A percentile compares a stretch with the other conserved stretches of the same genome.
Conservation (phyloP, 2,888 invertebrate genomes). For the Agriopis leucophaearia region DNA sequence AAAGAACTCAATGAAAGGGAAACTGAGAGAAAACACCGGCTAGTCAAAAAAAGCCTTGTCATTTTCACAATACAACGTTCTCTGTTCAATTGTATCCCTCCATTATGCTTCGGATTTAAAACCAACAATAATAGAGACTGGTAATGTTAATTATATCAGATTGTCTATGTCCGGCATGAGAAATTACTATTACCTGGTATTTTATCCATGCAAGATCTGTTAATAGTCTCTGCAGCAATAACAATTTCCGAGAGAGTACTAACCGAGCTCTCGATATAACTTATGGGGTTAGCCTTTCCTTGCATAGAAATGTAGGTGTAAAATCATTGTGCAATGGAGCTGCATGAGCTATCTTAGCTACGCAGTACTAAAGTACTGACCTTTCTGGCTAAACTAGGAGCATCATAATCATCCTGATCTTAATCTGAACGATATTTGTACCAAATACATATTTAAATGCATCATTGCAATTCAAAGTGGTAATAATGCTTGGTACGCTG, state of each 20-base stretch:
- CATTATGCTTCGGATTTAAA: not conserved
- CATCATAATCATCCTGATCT: not conserved
- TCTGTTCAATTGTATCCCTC: not conserved
- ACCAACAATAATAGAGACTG: not conserved
- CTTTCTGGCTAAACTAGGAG: no score
- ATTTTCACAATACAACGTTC: not conserved
- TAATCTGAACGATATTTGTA: no score
- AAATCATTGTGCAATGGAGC: not conserved
- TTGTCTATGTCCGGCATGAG: not conserved
- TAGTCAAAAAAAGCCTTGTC: slow-evolving; percentile 9
- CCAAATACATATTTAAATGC: no score
- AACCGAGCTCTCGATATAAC: slow-evolving; percentile 15
- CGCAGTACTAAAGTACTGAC: no score
- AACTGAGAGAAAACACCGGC: not conserved
- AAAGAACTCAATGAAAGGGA: not conserved
- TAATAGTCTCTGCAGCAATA: slow-evolving; percentile 23
- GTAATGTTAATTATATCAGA: not conserved
- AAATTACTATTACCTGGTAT: slow-evolving; percentile 9
- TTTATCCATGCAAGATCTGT: slow-evolving; percentile 16
- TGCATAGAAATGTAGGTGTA: slow-evolving; percentile 20
- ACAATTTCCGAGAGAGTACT: slow-evolving; percentile 18
- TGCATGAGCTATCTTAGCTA: not conserved
- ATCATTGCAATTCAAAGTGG: no score
- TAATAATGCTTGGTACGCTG: no score
- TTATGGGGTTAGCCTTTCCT: slow-evolving; percentile 11